Evolutionary conservation across 2,113 vertebrate species (phyloP), one percentile per base, ranked within the genome.

Genomic region (Aptenodytes forsteri): DNA sequence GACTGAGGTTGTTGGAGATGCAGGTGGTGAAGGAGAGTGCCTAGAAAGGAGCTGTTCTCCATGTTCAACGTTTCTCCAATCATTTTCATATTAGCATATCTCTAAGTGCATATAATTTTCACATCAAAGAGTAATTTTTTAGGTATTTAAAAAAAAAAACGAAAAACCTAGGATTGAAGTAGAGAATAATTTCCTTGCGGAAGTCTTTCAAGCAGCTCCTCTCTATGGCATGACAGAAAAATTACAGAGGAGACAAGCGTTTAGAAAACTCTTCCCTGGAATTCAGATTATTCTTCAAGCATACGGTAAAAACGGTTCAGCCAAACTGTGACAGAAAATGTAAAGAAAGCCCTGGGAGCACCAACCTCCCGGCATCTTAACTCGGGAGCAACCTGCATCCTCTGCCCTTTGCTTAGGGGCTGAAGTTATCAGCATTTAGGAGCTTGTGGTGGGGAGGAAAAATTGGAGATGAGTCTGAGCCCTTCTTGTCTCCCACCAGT

Each of bases 61-160:
- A 40, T 62, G 80, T 93, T 94, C 97, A 87, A 44, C 22, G 3
- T 83, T 94, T 83, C 95, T 94, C 96, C 90, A 97, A 97, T 97
- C 95, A 94, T 98, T 97, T 97, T 95, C 73, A 20, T 96, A 97
- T 98, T 98, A 98, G 96, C 98, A 98, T 98, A 97, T 98, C 96
- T 97, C 96, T 97, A 97, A 98, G 96, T 98, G 98, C 97, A 90
- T 97, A 93, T 98, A 98, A 98, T 98, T 98, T 98, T 98, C 98
- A 98, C 97, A 98, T 98, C 98, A 98, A 98, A 98, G 97, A 93
- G 84, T 94, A 91, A 93, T 96, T 97, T 98, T 97, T 97, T 59
- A 69, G 62, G 62, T 89, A 76, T 91, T 94, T 3, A 55, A 71
- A 94, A 92, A 71, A 27, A 81, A 66, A 27, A 29, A 27, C 3